Base-by-base conservation (phyloP, 1,140 invertebrate genomes). In the Drosophila lacertosa region DNA sequence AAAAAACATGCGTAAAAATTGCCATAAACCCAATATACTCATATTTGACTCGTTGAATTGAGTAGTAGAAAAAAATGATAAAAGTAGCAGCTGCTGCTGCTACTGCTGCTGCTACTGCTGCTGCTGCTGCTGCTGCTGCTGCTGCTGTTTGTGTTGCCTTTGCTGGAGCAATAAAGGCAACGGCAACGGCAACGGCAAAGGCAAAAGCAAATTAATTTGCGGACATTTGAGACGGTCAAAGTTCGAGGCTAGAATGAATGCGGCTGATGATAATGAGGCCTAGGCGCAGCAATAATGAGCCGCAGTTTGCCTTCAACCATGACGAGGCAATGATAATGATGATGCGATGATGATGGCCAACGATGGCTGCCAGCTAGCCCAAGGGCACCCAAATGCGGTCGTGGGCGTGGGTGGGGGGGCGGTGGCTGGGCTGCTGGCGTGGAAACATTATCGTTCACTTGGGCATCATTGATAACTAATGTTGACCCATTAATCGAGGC, bases 391-490 rank as follows among this genome's bases (percentile, higher is more conserved):
- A n/a, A n/a, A n/a, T n/a, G n/a, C n/a, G n/a, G n/a, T n/a, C n/a
- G n/a, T n/a, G n/a, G n/a, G n/a, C n/a, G n/a, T n/a, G n/a, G n/a
- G n/a, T n/a, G n/a, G n/a, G n/a, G n/a, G n/a, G n/a, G 11, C 20
- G 20, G 20, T 13, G 42, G 3, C 11, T 24, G 20, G 42, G 24
- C 6, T 24, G 40, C 53, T 44, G 50, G 45, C 47, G 70, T 40
- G 63, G 66, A 45, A 77, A 74, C 67, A 79, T 83, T 83, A 76
- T 84, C 72, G 80, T 84, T 64, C 80, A 62, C 80, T 76, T 44
- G 80, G 80, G 80, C 72, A 55, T 67, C 76, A 84, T 84, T 84
- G 80, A 84, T 80, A 86, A 80, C 81, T 80, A 80, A 84, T 80
- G 81, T 69, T 48, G 55, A 63, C 13, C 59, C 80, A 84, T 84